Evolutionary conservation across 2,888 invertebrate species (phyloP), one percentile per base, ranked within the genome.

Genomic region (Exephanes ischioxanthus): DNA sequence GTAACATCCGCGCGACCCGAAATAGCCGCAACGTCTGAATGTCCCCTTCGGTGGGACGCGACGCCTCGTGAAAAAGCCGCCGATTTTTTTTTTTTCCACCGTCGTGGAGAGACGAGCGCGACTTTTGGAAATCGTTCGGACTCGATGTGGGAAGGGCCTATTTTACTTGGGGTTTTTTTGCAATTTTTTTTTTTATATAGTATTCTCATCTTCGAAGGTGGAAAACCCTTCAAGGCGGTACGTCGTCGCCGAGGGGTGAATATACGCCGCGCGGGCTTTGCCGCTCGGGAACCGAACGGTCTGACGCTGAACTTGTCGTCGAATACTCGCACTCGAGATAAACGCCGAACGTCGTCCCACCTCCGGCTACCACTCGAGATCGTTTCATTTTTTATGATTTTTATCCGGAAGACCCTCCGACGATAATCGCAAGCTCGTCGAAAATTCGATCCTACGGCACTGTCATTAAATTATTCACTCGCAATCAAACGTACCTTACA

Each of bases 21-120:
- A 85, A 85, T 85, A 85, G 80, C 79, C 79, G 79, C 73, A 78
- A 68, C 78, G 68, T 41, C 19, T 30, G 66, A 45, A 63, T 77
- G 30, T 77, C 45, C 53, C 41, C 37, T 55, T 26, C 33, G 75
- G 11, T 14, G 19, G 33, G 19, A 30, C 55, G 58, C 73, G 73
- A 73, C 33, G 48, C 66, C 48, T 51, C 22, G 30, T 19, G 51
- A 19, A 67, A 41, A 22, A 63, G 6, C 7, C 63, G 16, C 33
- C 6, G 6, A 11, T 16, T 48, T 48, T 48, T 41, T 16, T 48
- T 48, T 48, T 41, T 41, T 48, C 41, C 11, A 41, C 11, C 11
- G 5, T 41, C 45, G 45, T 1, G 16, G 16, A 48, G 14, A 16
- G 16, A 0, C 45, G 14, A 48, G 45, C 45, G 16, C 45, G 45